Evolutionary conservation across 2,113 vertebrate genomes (phyloP).

Genomic region (Chascanopsetta lugubris): DNA sequence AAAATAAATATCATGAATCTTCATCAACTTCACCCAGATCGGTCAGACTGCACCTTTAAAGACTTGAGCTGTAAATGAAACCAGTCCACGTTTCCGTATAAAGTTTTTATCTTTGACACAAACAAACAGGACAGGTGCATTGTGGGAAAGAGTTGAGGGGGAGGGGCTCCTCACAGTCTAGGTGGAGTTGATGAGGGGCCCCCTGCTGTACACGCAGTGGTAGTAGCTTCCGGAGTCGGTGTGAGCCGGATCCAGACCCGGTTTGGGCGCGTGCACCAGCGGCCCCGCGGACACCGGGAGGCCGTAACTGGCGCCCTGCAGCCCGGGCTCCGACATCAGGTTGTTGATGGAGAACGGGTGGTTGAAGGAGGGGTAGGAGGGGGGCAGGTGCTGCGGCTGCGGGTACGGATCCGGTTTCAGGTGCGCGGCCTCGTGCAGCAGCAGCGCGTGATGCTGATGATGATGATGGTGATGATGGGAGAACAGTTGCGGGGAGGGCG

Average conservation of each 20-base stretch:
- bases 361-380: slow-evolving; percentile 89
- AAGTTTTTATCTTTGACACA: no score
- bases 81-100: no score
- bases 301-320: slow-evolving; percentile 89
- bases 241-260: slow-evolving; percentile 70
- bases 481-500: slow-evolving; percentile 84
- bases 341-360: slow-evolving; percentile 97
- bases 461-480: slow-evolving; percentile 70
- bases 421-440: slow-evolving; percentile 87
- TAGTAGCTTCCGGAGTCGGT: slow-evolving; percentile 88
- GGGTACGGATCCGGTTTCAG: slow-evolving; percentile 83
- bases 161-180: not conserved
- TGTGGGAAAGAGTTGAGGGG: not conserved
- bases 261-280: not conserved
- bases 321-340: slow-evolving; percentile 94
- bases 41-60: no score
- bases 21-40: no score
- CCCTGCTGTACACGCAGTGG: slow-evolving; percentile 89
- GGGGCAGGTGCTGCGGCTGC: not conserved
- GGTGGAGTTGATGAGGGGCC: slow-evolving; percentile 91
- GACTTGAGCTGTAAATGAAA: no score
- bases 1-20: no score
- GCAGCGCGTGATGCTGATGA: slow-evolving; percentile 76
- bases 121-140: no score
- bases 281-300: slow-evolving; percentile 79